Evolutionary conservation across 2,113 vertebrate genomes (phyloP).

Genomic region (Podocnemis expansa): DNA sequence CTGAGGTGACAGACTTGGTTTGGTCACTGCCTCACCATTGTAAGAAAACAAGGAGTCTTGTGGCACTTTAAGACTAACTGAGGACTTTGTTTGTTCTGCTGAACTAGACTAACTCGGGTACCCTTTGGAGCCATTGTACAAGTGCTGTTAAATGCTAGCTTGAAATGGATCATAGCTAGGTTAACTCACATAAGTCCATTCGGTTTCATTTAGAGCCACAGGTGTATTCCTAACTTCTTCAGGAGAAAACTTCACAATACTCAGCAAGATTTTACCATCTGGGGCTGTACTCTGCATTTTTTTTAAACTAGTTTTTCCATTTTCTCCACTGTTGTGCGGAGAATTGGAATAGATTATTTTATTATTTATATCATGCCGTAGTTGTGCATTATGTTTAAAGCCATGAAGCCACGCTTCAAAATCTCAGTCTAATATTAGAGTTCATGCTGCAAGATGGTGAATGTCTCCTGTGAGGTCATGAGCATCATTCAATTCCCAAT

Average conservation of each 20-base stretch:
- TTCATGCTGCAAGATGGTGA: not conserved
- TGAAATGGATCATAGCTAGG: constrained; percentile 57
- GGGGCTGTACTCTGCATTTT: fast-evolving
- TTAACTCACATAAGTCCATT: constrained; percentile 73
- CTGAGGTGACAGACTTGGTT: constrained; percentile 57
- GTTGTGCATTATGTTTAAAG: not conserved
- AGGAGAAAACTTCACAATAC: constrained; percentile 63
- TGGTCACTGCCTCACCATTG: constrained; percentile 4
- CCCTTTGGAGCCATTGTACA: constrained; percentile 8
- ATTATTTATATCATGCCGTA: fast-evolving
- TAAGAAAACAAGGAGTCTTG: too few species aligned
- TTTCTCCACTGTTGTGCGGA: fast-evolving
- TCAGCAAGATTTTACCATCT: constrained; percentile 53
- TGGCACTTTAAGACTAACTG: too few species aligned
- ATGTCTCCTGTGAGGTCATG: not conserved
- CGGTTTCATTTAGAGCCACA: constrained; percentile 74
- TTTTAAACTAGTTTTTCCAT: constrained; percentile 15
- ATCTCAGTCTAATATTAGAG: fast-evolving
- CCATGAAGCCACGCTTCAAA: not conserved
- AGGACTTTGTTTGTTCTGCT: too few species aligned
- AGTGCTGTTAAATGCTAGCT: constrained; percentile 37
- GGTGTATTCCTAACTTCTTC: constrained; percentile 59
- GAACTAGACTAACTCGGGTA: too few species aligned
- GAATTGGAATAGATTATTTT: not conserved
- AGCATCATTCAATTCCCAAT: not conserved